Base-by-base conservation (phyloP, 1,140 invertebrate genomes). In the Nasonia longicornis region DNA sequence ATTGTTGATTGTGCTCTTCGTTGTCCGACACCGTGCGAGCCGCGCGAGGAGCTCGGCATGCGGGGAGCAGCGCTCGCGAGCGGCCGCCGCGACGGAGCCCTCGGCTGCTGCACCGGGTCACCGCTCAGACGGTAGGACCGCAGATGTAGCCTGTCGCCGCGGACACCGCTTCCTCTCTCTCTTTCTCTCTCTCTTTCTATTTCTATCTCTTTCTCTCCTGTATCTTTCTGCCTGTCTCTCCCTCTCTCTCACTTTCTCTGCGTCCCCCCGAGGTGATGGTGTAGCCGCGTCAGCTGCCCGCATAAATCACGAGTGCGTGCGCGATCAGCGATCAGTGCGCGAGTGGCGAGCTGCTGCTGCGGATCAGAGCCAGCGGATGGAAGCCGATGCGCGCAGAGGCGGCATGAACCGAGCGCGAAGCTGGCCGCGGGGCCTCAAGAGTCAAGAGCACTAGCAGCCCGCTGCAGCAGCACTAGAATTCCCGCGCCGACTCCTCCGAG, bases 71-170 rank as follows among this genome's bases (percentile, higher is more conserved):
- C 66, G 20, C 48, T 71, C 52, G 78, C 71, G 38, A 64, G 45
- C 14, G 31, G 38, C 38, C 20, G 48, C 67, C 71, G 42, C 10
- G 52, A 58, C 52, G 52, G 20, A 58, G 20, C 20, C 52, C 52
- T 58, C 52, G 48, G 42, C 11, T 14, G 58, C 71, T 70, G 52
- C 35, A 31, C 52, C 26, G n/a, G 38, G 72, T 11, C n/a, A 52
- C 35, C 14, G n/a, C 38, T 26, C 20, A 6, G 2, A 20, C 64
- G 72, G 72, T 80, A 74, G 58, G 48, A 14, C 63, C 66, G 6
- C 71, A 79, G n/a, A 79, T 79, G 70, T 79, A 79, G 70, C 31
- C 69, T 69, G 38, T 14, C 63, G 58, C 20, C 29, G n/a, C 22
- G 22, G 20, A 26, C 26, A 16, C 42, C 48, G 20, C 29, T 70